Percentiles rank a stretch among this genome's conserved stretches.
Conservation (phyloP, 2,113 vertebrate species). For the Alethe diademata region DNA sequence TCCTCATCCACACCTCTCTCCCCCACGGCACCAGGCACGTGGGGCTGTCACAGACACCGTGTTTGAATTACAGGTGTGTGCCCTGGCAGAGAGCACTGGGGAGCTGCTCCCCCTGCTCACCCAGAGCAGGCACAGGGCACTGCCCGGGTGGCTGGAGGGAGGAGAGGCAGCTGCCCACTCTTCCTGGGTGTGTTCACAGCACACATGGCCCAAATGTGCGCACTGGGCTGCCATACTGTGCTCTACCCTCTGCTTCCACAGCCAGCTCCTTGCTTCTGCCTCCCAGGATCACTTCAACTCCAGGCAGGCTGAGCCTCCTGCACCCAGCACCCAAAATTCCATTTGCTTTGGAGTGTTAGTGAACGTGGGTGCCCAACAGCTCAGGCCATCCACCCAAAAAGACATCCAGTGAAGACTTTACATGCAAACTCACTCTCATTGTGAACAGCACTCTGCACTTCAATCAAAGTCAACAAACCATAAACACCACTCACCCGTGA, state of each 20-base stretch:
- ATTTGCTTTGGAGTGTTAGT: background rate
- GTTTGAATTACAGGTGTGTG: background rate
- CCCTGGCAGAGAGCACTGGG: background rate
- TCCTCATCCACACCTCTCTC: background rate
- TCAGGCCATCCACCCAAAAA: background rate
- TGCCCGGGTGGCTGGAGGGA: accelerated
- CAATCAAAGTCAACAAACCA: background rate
- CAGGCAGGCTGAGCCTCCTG: background rate
- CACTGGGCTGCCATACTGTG: background rate
- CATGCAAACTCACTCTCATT: accelerated
- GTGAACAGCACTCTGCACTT: background rate
- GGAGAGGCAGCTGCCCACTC: background rate
- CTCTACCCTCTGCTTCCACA: accelerated
- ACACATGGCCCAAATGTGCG: background rate
- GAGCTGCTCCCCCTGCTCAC: background rate
- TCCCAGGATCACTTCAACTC: background rate
- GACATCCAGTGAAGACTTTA: background rate
- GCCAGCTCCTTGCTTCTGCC: background rate
- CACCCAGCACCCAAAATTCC: background rate
- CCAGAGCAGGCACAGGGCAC: background rate
- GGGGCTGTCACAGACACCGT: accelerated
- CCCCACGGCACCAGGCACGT: background rate
- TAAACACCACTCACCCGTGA: background rate
- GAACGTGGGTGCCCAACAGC: background rate
- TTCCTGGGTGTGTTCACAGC: background rate